These are phyloP conservation scores for Ophiothrix spiculata DNA, from an alignment of 35 echinoderm and acorn worm genomes.

Conservation along the genomic window DNA sequence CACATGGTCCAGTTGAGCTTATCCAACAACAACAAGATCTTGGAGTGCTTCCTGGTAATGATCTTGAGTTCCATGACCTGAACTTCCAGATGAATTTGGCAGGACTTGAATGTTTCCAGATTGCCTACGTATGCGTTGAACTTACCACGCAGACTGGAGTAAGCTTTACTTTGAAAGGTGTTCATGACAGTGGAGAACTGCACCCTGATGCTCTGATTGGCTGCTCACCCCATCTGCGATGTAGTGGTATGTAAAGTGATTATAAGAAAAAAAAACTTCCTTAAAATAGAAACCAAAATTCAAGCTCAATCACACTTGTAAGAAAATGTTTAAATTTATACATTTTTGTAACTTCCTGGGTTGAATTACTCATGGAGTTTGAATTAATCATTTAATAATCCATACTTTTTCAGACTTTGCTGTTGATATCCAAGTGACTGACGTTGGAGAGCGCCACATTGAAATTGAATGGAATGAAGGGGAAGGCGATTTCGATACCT, in stretches of 20 bases:
- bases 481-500: conserved; percentile 77
- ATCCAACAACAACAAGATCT: conserved; percentile 17
- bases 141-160: conserved; percentile 11
- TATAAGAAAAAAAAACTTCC: no score
- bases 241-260: conserved; percentile 28
- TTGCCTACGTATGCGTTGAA: conserved; percentile 37
- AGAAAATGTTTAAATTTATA: no score
- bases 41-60: conserved; percentile 12
- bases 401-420: background rate
- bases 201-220: background rate
- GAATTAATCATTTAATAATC: no score
- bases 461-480: conserved; percentile 47
- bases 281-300: no score
- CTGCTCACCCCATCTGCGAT: conserved; percentile 18
- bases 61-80: conserved; percentile 32
- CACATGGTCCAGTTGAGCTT: background rate
- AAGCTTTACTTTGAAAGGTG: conserved; percentile 34
- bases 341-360: no score
- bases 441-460: background rate
- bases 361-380: no score
- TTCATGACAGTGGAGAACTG: background rate
- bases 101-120: background rate
- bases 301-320: no score
- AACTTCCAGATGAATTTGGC: conserved; percentile 49
- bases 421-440: conserved; percentile 17